Base-by-base conservation (phyloP, 1,140 invertebrate genomes). In the Oncopeltus fasciatus region DNA sequence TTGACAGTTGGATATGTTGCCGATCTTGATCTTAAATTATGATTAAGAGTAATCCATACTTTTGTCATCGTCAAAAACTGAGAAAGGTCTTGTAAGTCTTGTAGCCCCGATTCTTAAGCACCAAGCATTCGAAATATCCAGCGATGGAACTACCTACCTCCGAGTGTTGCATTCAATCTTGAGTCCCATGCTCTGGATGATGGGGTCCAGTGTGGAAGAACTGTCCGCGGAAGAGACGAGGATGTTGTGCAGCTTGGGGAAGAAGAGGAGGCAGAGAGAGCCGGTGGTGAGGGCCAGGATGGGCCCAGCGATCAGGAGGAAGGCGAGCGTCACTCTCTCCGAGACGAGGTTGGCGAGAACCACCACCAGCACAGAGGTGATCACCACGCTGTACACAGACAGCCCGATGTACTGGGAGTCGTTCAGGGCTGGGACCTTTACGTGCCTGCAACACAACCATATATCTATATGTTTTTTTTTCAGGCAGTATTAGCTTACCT, bases 381-480 rank as follows among this genome's bases (percentile, higher is more conserved):
- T 88, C 16, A 95, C 88, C 1, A 92, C 90, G 57, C 88, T 91
- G 72, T 95, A 95, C 1, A 95, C 90, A 66, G 88, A 92, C 70
- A 94, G 84, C 2, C 88, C 89, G 66, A 98, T 97, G 73, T 96
- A 95, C 72, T 97, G 93, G 16, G 92, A 95, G 74, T 98, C 95
- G 72, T 98, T 98, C 11, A 98, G 75, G 0, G 92, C 93, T n/a
- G 92, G 88, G 67, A 98, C 94, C 73, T 90, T 95, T 0, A 98
- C 93, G 69, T 95, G 87, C 57, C 94, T 81, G 67, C 8, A 70
- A 70, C 20, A 65, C 27, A 61, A n/a, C n/a, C n/a, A n/a, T n/a
- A n/a, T n/a, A n/a, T n/a, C n/a, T n/a, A n/a, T n/a, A n/a, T n/a
- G n/a, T n/a, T n/a, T n/a, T n/a, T n/a, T n/a, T n/a, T n/a, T n/a